Evolutionary conservation across 2,888 invertebrate species (phyloP), one percentile per base, ranked within the genome.

Genomic region (Entomobrya multifasciata): DNA sequence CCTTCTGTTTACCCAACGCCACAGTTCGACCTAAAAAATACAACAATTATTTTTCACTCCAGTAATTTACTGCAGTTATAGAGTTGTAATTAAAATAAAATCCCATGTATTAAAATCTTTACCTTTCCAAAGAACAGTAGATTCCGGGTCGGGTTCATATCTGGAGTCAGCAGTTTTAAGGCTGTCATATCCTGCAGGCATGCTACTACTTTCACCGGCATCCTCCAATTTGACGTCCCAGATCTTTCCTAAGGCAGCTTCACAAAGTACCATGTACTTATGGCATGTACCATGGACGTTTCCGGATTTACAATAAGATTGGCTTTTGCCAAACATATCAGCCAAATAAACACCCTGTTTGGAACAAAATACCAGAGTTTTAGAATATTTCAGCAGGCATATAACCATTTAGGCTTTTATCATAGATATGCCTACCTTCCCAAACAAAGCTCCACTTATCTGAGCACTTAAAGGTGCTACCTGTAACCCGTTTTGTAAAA

Each of bases 241-340:
- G 15, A 87, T 74, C 22, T 90, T 90, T 0, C 91, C 91, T 20
- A 91, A 57, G 17, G 91, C 90, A 89, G 93, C 93, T 92, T 94
- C 93, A 91, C 93, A 93, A 1, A 94, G 91, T 25, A 94, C 90
- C 91, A 93, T 93, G 91, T 92, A 93, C 77, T 92, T 93, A 89
- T 88, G 85, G 11, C 91, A 91, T 13, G 91, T 89, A 36, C 91
- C 91, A 74, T 92, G 91, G 77, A 92, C 92, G 5, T 15, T 25
- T 8, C 65, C 41, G 11, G 79, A 60, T 36, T 47, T 15, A 27
- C 86, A 86, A 84, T 92, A 90, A 77, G 93, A 92, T 91, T 93
- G 93, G 67, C 93, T 93, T 91, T 94, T 94, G 49, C 91, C 91
- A 91, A 94, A 94, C 76, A 92, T 92, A 91, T 94, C 94, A 0